Conservation (phyloP, 2,113 vertebrate species). For the Xerus inauris region DNA sequence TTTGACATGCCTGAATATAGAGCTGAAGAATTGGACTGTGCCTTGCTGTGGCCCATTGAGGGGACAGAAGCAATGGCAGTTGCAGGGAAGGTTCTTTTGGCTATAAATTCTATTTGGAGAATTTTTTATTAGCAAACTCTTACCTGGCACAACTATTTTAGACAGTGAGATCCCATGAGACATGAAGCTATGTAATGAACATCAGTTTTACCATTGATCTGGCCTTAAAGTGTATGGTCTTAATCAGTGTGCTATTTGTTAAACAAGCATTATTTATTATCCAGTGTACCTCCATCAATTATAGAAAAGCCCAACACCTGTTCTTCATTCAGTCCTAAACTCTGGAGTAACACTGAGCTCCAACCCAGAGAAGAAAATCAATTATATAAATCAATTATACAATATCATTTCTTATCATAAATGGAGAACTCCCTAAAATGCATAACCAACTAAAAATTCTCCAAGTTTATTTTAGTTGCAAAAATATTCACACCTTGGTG, state of each 20-base stretch:
- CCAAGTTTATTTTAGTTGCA: constrained; percentile 49
- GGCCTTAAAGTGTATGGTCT: background rate
- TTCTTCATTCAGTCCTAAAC: constrained; percentile 20
- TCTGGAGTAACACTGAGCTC: constrained; percentile 25
- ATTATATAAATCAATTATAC: constrained; percentile 67
- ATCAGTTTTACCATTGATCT: constrained; percentile 19
- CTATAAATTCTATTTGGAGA: constrained; percentile 11
- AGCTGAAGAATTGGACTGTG: constrained; percentile 6
- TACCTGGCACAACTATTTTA: background rate
- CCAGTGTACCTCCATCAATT: background rate
- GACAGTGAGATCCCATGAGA: background rate
- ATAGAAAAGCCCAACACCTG: background rate
- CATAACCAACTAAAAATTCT: constrained; percentile 57
- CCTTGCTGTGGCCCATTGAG: background rate
- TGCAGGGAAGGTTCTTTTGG: background rate
- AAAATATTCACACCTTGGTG: constrained; percentile 71
- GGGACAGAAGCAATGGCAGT: background rate
- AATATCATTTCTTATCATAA: constrained; percentile 65
- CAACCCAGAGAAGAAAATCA: background rate
- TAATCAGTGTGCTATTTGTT: constrained; percentile 13
- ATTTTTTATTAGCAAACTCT: background rate
- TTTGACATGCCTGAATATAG: background rate
- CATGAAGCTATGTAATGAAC: background rate
- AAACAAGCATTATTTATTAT: constrained; percentile 14
- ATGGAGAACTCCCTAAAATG: background rate